These are phyloP conservation scores for Trichomycterus rosablanca DNA, from an alignment of 2,113 vertebrate genomes.

Conservation along the genomic window DNA sequence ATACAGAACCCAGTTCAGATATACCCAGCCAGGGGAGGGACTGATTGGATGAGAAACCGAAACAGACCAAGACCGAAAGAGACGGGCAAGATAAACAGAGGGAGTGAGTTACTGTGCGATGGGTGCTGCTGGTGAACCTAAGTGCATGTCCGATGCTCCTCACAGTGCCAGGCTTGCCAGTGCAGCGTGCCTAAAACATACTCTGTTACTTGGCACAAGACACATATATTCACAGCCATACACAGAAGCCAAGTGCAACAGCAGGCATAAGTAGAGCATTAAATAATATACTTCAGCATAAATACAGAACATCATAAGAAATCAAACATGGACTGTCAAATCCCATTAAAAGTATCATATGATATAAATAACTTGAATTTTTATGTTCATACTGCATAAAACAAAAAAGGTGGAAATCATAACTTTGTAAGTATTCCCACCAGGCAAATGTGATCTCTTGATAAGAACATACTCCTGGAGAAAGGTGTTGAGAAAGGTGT, in stretches of 20 bases:
- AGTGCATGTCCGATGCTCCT: conserved; percentile 39
- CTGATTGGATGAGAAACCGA: conserved; percentile 17
- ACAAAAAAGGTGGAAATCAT: too few relatives aligned
- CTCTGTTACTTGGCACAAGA: conserved; percentile 32
- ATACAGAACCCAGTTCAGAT: background rate
- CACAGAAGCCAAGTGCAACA: conserved; percentile 17
- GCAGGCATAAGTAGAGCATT: background rate
- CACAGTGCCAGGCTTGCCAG: conserved; percentile 27
- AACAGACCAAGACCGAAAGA: conserved; percentile 8
- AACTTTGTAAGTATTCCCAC: too few relatives aligned
- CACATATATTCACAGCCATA: conserved; percentile 19
- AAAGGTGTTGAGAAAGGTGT: too few relatives aligned
- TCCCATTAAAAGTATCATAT: too few relatives aligned
- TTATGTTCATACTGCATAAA: too few relatives aligned
- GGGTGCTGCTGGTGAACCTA: conserved; percentile 39
- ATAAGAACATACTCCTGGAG: too few relatives aligned
- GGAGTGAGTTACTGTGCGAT: conserved; percentile 39
- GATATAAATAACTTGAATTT: too few relatives aligned
- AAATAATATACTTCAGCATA: background rate
- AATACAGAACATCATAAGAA: background rate
- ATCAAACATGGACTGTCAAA: background rate
- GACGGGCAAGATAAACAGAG: conserved; percentile 3
- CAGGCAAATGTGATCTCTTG: too few relatives aligned
- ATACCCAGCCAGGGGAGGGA: conserved; percentile 11
- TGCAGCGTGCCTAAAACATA: conserved; percentile 41